These are phyloP conservation scores for Triplophysa tibetana DNA, from an alignment of 2,113 vertebrate species.

Conservation along the genomic window DNA sequence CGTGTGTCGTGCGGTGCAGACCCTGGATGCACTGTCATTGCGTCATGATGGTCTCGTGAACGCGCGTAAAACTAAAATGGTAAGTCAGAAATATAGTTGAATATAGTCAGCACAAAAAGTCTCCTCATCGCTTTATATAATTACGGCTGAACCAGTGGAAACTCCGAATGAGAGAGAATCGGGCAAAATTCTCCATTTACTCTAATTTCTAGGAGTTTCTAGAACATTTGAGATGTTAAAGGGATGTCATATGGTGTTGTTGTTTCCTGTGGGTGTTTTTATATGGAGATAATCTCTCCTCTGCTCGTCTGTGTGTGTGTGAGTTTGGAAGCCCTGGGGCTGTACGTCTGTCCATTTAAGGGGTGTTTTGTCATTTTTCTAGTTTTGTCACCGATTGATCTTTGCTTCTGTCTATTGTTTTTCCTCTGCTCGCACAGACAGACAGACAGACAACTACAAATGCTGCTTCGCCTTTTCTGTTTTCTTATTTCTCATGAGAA, in stretches of 20 bases:
- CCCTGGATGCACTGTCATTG: too few species aligned
- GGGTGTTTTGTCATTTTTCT: constrained; percentile 10
- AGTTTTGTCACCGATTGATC: constrained; percentile 42
- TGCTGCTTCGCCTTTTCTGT: not conserved
- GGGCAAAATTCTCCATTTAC: not conserved
- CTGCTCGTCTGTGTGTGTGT: constrained; percentile 5
- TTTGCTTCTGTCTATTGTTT: constrained; percentile 57
- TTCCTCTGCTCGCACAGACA: constrained; percentile 49
- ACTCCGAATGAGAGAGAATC: too few species aligned
- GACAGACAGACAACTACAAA: not conserved
- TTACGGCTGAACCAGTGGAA: too few species aligned
- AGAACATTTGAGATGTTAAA: not conserved
- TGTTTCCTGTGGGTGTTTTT: not conserved
- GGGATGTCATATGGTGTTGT: not conserved
- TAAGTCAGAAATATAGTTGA: too few species aligned
- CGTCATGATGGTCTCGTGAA: too few species aligned
- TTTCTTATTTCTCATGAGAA: not conserved
- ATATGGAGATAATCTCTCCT: not conserved
- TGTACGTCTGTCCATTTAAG: constrained; percentile 21
- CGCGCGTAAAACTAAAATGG: too few species aligned
- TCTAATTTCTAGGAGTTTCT: not conserved
- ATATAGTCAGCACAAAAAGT: too few species aligned
- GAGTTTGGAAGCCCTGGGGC: constrained; percentile 6
- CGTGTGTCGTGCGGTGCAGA: too few species aligned
- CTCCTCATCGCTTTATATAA: too few species aligned